phyloP scores from a whole-genome alignment of 2,888 invertebrate genomes.

The Hesperia comma region DNA sequence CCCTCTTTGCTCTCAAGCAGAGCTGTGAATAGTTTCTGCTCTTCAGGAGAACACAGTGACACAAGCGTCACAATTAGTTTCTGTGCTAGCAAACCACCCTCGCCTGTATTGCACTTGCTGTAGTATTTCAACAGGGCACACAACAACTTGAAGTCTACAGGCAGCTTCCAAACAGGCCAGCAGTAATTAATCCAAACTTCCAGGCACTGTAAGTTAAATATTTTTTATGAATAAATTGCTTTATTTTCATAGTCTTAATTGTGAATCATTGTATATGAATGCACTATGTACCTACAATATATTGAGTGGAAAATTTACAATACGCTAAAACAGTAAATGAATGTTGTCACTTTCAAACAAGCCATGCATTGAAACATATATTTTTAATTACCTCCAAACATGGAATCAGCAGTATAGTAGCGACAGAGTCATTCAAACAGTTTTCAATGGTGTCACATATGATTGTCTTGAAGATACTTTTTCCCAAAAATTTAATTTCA shows the following conservation, averaged over 20 bases:
- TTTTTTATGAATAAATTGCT: no score
- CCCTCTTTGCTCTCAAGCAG: constrained; percentile 34
- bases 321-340: no score
- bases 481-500: constrained; percentile 63
- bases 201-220: constrained; percentile 61
- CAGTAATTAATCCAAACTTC: constrained; percentile 68
- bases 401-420: constrained; percentile 59
- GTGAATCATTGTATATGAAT: no score
- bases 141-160: constrained; percentile 59
- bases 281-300: no score
- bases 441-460: constrained; percentile 65
- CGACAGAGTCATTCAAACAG: constrained; percentile 62
- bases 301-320: no score
- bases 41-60: constrained; percentile 53
- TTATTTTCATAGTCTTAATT: no score
- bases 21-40: constrained; percentile 52
- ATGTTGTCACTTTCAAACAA: no score
- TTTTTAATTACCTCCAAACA: constrained; percentile 60
- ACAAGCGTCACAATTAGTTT: constrained; percentile 62
- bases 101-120: constrained; percentile 58
- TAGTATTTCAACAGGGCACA: constrained; percentile 66
- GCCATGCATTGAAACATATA: no score
- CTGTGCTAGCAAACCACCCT: constrained; percentile 52
- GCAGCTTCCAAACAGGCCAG: constrained; percentile 69
- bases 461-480: constrained; percentile 55